Evolutionary conservation across 2,797 vertebrate species (phyloP), one percentile per base, ranked within the genome.

Genomic region (Muscicapa striata): DNA sequence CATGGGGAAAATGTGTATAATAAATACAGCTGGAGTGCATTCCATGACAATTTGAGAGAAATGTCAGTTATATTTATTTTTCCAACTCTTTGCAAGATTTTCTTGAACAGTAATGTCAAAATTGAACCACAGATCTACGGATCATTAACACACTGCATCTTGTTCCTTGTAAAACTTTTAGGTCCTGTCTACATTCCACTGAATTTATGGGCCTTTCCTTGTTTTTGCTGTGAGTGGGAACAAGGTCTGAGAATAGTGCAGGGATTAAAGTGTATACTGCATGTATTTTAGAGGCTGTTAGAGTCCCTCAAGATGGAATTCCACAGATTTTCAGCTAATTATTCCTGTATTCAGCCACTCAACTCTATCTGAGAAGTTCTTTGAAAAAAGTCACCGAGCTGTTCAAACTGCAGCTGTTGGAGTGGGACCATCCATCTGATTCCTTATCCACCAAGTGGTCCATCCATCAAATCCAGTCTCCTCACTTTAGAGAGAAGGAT

Each of bases 21-120:
- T 83, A 95, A 96, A 91, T 81, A 79, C 88, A 95, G 91, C 78
- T 89, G 86, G 80, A 87, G 75, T 58, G 45, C 92, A 82, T 94
- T 78, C 87, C n/a, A 1, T 49, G 68, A 78, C 66, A 95, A 48
- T 72, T 46, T 74, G 82, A 84, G 66, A 86, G 86, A 94, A 93
- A 93, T 84, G 92, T 93, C 91, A 89, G 59, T 72, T 80, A 19
- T 63, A 80, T 90, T 96, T 90, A 84, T 94, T 95, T 89, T 74
- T 90, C 58, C 74, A 87, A 57, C 58, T 95, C 29, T 89, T 78
- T 69, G n/a, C 64, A 81, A 51, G 90, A 62, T 84, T 95, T 92
- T 54, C 48, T 94, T 81, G 78, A 89, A 58, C 11, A 10, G 23
- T 78, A 46, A 58, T 27, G 87, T n/a, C 48, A 82, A 32, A 77